These are phyloP conservation scores for Eupithecia insigniata DNA, from an alignment of 2,888 invertebrate species.

Conservation along the genomic window DNA sequence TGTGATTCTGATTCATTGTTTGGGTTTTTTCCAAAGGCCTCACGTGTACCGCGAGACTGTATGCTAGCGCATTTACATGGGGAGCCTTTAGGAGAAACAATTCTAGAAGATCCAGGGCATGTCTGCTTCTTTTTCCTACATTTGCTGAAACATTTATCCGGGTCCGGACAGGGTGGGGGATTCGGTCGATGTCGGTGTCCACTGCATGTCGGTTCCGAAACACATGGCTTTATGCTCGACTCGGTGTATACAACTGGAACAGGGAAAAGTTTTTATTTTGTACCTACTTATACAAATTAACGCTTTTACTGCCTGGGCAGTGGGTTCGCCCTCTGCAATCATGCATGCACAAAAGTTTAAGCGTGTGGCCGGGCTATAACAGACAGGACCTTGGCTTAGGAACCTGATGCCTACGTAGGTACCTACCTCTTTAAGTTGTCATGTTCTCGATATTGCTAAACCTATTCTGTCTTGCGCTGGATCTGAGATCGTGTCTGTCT, in stretches of 20 bases:
- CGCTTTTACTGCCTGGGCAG: too few relatives aligned
- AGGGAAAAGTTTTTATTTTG: constrained; percentile 12
- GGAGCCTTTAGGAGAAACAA: constrained; percentile 57
- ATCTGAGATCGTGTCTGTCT: too few relatives aligned
- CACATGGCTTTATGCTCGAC: constrained; percentile 68
- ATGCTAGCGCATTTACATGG: constrained; percentile 64
- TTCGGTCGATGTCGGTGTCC: constrained; percentile 69
- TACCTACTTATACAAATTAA: neutral
- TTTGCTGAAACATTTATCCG: constrained; percentile 69
- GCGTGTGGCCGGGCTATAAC: too few relatives aligned
- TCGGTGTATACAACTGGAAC: constrained; percentile 64
- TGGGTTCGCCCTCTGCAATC: too few relatives aligned
- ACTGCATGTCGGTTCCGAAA: constrained; percentile 71
- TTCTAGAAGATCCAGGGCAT: constrained; percentile 70
- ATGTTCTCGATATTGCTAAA: too few relatives aligned
- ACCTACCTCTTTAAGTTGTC: too few relatives aligned
- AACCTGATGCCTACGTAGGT: too few relatives aligned
- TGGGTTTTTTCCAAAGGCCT: constrained; percentile 42
- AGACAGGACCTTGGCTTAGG: too few relatives aligned
- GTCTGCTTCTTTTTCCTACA: constrained; percentile 62
- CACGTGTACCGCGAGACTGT: constrained; percentile 62
- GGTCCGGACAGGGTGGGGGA: constrained; percentile 68
- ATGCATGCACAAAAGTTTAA: too few relatives aligned
- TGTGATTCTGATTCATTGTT: constrained; percentile 52
- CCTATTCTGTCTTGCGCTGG: too few relatives aligned